phyloP scores from a whole-genome alignment of 2,113 vertebrate genomes.

The Rhea americana region DNA sequence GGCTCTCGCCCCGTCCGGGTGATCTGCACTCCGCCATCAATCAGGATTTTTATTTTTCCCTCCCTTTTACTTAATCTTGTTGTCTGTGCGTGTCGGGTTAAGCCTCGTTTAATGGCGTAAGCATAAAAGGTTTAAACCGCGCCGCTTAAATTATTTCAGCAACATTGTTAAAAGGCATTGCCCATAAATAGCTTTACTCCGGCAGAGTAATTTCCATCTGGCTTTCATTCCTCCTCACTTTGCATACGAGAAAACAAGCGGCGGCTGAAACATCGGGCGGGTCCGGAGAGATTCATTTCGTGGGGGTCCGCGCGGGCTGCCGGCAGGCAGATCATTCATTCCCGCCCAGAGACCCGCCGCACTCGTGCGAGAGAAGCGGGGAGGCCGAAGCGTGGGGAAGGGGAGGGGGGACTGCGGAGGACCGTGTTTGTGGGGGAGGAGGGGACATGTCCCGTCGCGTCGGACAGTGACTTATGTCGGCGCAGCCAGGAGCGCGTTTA shows the following conservation, averaged over 20 bases:
- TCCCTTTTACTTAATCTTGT: background rate
- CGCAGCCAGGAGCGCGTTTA: background rate
- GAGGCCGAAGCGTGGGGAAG: background rate
- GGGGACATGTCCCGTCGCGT: background rate
- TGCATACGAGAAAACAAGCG: background rate
- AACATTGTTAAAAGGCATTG: background rate
- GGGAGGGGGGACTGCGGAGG: background rate
- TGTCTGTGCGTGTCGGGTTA: background rate
- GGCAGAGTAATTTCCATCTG: background rate
- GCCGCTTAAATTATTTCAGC: slow-evolving; percentile 16
- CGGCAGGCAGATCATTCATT: background rate
- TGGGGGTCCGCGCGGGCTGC: background rate
- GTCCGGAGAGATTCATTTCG: background rate
- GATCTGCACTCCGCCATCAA: background rate
- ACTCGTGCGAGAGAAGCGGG: background rate
- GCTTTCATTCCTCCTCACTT: background rate
- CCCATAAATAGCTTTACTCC: background rate
- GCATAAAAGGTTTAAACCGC: background rate
- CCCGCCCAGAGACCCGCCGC: background rate
- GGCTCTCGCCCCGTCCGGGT: background rate
- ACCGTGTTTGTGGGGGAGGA: fast-evolving
- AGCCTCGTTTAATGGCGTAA: slow-evolving; percentile 2
- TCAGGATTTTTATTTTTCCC: background rate
- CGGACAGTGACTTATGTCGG: background rate
- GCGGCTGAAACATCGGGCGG: background rate